Base-by-base conservation (phyloP, 1,140 invertebrate genomes). In the Phymorhynchus buccinoides region DNA sequence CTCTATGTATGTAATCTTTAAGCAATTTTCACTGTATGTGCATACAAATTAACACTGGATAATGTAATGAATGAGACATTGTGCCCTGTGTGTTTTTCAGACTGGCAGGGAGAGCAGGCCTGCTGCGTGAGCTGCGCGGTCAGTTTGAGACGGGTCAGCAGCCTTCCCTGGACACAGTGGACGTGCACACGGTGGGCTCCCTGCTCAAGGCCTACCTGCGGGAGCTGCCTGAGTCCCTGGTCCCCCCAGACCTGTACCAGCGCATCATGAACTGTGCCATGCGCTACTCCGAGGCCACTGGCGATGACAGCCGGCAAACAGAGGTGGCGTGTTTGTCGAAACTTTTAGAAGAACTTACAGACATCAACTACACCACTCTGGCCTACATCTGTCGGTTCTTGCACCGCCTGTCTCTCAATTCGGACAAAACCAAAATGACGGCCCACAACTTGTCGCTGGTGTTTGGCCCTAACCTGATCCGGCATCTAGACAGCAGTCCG, bases 141-240 rank as follows among this genome's bases (percentile, higher is more conserved):
- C 86, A 87, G 83, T 93, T 92, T 89, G 93, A 93, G 82, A 87
- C 86, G 82, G 92, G 89, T n/a, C 89, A 91, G 80, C 86, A 80
- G 30, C 89, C 91, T 16, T 77, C 86, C 1, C 88, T 93, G 81
- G 89, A 90, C 77, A 77, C 84, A 66, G 86, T 88, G 52, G 93
- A 93, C 88, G 89, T 93, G 16, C 91, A 93, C 84, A 90, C 91
- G 18, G 91, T 92, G 18, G 92, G 92, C 0, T 93, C 93, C 16
- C 80, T 93, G 39, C 83, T 93, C 39, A 93, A 93, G 87, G 85
- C 90, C 41, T 93, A 92, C 85, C 87, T 93, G 9, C 83, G 92
- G 14, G 91, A 93, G 71, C 89, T 93, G 7, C 93, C 93, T 66
- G 91, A 92, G 35, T 90, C 92, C 35, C 87, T 93, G n/a, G 91